Evolutionary conservation across 2,113 vertebrate species (phyloP), one percentile per base, ranked within the genome.

Genomic region (Hippocampus guttulatus): DNA sequence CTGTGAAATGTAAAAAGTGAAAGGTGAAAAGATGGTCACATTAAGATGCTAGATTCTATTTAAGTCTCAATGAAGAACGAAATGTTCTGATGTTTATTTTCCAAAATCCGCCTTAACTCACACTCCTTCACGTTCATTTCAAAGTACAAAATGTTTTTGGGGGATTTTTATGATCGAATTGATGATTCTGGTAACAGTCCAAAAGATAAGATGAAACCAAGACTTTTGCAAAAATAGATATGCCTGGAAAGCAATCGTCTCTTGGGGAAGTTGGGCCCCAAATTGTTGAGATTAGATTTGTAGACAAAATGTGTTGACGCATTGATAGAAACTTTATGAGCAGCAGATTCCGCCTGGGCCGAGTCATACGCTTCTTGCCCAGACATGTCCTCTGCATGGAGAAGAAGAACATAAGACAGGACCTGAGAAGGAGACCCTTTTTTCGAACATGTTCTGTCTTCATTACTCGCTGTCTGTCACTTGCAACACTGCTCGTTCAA

Each of bases 261-360:
- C 77, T 78, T 76, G 58, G 43, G 78, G 69, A 83, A 40, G 33
- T 11, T 0, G 18, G 51, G 67, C 58, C 75, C 72, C n/a, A 16
- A 55, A 57, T 80, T 75, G n/a, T 81, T 72, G 64, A 82, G 85
- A 84, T 90, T 79, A 79, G 87, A 87, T 89, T 79, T 82, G 79
- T 8, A 73, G 80, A 77, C 69, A 33, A 84, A 75, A 84, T 88
- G 77, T 83, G 81, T 78, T 62, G 71, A 85, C 68, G 78, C 81
- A 77, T 68, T 76, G 86, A 84, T 63, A 76, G 81, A 86, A 85
- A 86, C 70, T 73, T 84, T 81, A 40, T 70, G 71, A 79, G 82
- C 72, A 73, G 81, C 81, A 82, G 85, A 87, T 90, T 89, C 75
- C 73, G 71, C 77, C 84, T 72, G 74, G 75, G 77, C 68, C 75